A percentile compares a stretch with the other conserved stretches of the same genome.
These are phyloP conservation scores for Brotogeris chrysoptera DNA, from an alignment of 2,797 vertebrate species.

Conservation along the genomic window DNA sequence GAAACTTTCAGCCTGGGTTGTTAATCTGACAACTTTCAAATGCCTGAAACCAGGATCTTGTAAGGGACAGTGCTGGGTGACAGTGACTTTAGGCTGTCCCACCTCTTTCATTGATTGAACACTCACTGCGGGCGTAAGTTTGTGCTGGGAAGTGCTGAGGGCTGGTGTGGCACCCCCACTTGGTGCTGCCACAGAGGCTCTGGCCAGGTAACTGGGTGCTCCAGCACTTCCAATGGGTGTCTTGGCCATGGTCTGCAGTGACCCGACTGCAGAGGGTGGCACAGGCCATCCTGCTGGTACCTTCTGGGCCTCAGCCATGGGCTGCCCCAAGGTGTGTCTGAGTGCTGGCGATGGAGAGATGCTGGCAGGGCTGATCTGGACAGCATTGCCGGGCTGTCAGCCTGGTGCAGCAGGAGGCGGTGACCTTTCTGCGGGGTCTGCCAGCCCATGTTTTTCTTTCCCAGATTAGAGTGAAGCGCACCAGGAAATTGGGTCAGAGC, in stretches of 20 bases:
- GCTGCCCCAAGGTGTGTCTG: fast-evolving
- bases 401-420: background rate
- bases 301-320: fast-evolving
- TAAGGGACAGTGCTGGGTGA: background rate
- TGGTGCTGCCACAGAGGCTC: fast-evolving
- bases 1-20: background rate
- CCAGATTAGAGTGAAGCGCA: background rate
- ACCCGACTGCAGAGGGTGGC: fast-evolving
- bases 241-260: fast-evolving
- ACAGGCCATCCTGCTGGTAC: fast-evolving
- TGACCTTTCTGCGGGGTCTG: background rate
- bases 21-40: background rate
- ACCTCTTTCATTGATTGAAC: background rate
- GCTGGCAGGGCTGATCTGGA: background rate
- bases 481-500: background rate
- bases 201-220: background rate
- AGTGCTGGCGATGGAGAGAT: fast-evolving
- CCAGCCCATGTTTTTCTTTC: slow-evolving; percentile 10
- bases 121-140: fast-evolving
- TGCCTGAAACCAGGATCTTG: background rate
- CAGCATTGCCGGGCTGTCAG: background rate
- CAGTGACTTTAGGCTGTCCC: background rate
- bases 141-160: fast-evolving
- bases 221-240: fast-evolving
- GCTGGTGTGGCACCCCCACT: background rate